A percentile compares a stretch with the other conserved stretches of the same genome.
These are phyloP conservation scores for Pyxicephalus adspersus DNA, from an alignment of 2,113 vertebrate species.

Conservation along the genomic window DNA sequence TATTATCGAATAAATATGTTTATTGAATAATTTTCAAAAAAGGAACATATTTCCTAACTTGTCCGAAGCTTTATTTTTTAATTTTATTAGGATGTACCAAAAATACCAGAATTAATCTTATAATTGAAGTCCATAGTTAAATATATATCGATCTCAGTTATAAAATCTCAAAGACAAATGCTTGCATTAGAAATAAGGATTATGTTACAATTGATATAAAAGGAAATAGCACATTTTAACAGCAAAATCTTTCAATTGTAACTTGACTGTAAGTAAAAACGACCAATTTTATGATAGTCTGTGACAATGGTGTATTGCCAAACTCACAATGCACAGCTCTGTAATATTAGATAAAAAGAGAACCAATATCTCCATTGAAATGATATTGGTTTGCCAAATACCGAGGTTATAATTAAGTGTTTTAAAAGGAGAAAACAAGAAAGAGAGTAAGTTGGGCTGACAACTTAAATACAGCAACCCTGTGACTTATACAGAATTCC, in stretches of 20 bases:
- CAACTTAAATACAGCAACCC: too few relatives aligned
- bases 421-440: too few relatives aligned
- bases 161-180: slow-evolving; percentile 1
- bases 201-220: not conserved
- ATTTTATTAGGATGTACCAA: slow-evolving; percentile 21
- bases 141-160: slow-evolving; percentile 15
- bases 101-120: slow-evolving; percentile 21
- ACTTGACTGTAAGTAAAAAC: not conserved
- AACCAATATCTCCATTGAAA: too few relatives aligned
- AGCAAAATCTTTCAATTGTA: not conserved
- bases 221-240: slow-evolving; percentile 1
- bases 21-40: not conserved
- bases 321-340: too few relatives aligned
- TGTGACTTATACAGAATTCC: too few relatives aligned
- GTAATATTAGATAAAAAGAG: too few relatives aligned
- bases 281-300: too few relatives aligned
- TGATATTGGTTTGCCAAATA: too few relatives aligned
- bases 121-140: slow-evolving; percentile 22
- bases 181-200: not conserved
- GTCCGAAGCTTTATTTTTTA: slow-evolving; percentile 7
- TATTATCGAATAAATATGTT: not conserved
- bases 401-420: too few relatives aligned
- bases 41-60: not conserved
- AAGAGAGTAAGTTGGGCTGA: too few relatives aligned
- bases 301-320: too few relatives aligned